These are phyloP conservation scores for Loris lydekkerianus DNA, from an alignment of 2,797 vertebrate genomes.

Conservation along the genomic window DNA sequence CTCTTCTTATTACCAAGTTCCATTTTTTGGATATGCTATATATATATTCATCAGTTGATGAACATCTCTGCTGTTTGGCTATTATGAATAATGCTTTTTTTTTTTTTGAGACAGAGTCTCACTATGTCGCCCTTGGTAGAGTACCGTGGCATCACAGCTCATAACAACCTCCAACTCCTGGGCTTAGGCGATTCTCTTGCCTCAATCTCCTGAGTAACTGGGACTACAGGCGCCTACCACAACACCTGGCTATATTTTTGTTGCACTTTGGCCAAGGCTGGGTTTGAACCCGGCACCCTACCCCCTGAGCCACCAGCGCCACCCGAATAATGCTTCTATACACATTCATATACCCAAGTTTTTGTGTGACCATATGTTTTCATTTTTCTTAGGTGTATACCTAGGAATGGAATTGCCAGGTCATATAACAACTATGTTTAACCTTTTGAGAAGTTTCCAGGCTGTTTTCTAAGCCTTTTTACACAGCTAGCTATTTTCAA, in stretches of 20 bases:
- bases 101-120: too few relatives aligned
- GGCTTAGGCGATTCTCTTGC: too few relatives aligned
- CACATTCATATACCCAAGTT: background rate
- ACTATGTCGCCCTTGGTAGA: too few relatives aligned
- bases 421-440: constrained; percentile 14
- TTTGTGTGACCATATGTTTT: background rate
- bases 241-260: too few relatives aligned
- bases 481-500: background rate
- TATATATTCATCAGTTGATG: background rate
- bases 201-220: too few relatives aligned
- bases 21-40: background rate
- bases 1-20: constrained; percentile 34
- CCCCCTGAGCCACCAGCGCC: too few relatives aligned
- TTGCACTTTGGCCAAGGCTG: too few relatives aligned
- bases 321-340: background rate
- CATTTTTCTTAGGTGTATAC: constrained; percentile 20
- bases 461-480: constrained; percentile 35
- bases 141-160: too few relatives aligned
- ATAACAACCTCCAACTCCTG: too few relatives aligned
- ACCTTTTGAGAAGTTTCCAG: constrained; percentile 33
- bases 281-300: too few relatives aligned
- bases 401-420: constrained; percentile 31
- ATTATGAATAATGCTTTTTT: background rate
- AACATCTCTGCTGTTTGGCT: background rate
- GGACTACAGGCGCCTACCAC: too few relatives aligned